A percentile compares a stretch with the other conserved stretches of the same genome.
Conservation (phyloP, 2,797 vertebrate species). For the Clamator glandarius region DNA sequence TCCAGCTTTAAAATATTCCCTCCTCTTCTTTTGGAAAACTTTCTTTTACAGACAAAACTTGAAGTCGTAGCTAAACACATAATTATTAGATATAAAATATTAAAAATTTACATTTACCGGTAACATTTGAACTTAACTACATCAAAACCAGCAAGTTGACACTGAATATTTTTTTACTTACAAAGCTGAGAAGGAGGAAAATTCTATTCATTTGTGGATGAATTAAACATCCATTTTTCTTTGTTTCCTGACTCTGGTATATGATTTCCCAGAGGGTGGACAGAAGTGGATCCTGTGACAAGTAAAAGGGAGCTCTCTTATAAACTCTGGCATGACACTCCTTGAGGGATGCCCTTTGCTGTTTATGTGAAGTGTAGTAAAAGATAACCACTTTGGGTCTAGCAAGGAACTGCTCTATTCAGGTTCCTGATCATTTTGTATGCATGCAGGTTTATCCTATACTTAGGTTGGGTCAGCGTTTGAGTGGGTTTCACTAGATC, state of each 20-base stretch:
- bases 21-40: neutral
- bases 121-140: neutral
- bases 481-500: neutral
- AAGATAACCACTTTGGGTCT: neutral
- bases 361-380: neutral
- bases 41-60: neutral
- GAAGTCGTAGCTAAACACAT: neutral
- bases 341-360: neutral
- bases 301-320: neutral
- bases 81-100: neutral
- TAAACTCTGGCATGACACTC: fast-evolving
- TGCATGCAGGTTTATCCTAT: neutral
- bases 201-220: neutral
- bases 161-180: neutral
- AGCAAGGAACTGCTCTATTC: neutral
- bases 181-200: neutral
- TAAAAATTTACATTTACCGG: neutral
- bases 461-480: neutral
- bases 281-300: neutral
- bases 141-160: neutral
- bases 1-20: neutral
- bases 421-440: neutral
- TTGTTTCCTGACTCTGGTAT: neutral
- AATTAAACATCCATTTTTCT: slow-evolving; percentile 18
- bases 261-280: neutral